A percentile compares a stretch with the other conserved stretches of the same genome.
These are phyloP conservation scores for Diorhabda carinulata DNA, from an alignment of 1,140 invertebrate species.

Conservation along the genomic window DNA sequence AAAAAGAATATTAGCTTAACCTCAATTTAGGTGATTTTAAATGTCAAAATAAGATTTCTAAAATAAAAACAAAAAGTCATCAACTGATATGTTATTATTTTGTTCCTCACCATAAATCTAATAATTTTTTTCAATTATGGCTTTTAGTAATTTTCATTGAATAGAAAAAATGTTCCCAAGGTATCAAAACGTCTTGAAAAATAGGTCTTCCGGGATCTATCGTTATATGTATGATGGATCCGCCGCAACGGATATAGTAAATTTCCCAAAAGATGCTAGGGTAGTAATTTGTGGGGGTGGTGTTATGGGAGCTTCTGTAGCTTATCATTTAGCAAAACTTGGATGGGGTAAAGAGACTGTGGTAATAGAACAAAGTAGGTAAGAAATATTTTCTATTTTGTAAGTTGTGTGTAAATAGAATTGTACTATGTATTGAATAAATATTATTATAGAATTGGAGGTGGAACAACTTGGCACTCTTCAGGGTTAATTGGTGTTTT, in stretches of 20 bases:
- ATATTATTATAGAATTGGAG: constrained; percentile 64
- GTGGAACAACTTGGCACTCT: constrained; percentile 80
- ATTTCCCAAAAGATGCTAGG: constrained; percentile 48
- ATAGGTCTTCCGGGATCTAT: neutral
- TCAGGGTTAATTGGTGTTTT: constrained; percentile 82
- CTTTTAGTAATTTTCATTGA: no score
- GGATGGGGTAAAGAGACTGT: constrained; percentile 82
- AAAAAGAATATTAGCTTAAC: no score
- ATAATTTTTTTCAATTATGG: no score
- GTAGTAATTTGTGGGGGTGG: constrained; percentile 93
- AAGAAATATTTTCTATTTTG: neutral
- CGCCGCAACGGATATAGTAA: neutral
- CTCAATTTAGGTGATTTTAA: no score
- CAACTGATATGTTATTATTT: no score
- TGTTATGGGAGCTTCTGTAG: constrained; percentile 88
- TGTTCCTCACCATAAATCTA: no score
- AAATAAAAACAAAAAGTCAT: no score
- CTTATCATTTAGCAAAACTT: constrained; percentile 83
- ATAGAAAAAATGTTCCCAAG: neutral
- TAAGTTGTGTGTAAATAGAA: no score
- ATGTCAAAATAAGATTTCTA: no score
- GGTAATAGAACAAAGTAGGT: constrained; percentile 71
- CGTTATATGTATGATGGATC: neutral
- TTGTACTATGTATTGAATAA: no score
- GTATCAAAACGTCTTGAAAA: constrained; percentile 4